Base-by-base conservation (phyloP, 2,797 vertebrate genomes). In the Eurystomus glaucurus region DNA sequence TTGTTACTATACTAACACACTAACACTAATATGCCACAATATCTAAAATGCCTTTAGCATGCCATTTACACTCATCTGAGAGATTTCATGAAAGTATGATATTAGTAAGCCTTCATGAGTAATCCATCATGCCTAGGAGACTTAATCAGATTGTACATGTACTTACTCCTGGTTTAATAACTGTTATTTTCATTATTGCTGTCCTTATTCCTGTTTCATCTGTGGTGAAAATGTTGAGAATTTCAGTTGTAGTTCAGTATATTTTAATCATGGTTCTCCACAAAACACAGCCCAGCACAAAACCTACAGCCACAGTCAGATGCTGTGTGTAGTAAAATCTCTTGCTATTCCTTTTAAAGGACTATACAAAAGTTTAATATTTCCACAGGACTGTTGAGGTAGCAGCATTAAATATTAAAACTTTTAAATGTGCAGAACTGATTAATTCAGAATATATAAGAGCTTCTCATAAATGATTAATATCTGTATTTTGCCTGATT, bases 351-450 rank as follows among this genome's bases (percentile, higher is more conserved):
- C 35, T 75, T 95, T 96, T 85, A 70, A 96, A 93, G 58, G 75
- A 50, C 62, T 46, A 11, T 88, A 82, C n/a, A 39, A 75, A 98
- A 98, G 57, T 97, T 89, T 95, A 98, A 97, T 98, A 98, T 95
- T 98, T 98, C 96, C 91, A 84, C 88, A 95, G 96, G 93, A 94
- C 72, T 85, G 66, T 97, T 93, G 83, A 98, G 97, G 97, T 92
- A 94, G 88, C 78, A 93, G 31, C 88, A 98, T 98, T 98, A 98
- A 98, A 98, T 98, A 98, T 98, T 98, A 97, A 98, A 98, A 84
- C 93, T 98, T 87, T 96, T 97, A 98, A 98, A 98, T 98, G 96
- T 97, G 97, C 97, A 96, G 97, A 92, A 90, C 97, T 98, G 98
- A 98, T 98, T 98, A 98, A 98, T 98, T 98, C 97, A 97, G 98